phyloP scores from a whole-genome alignment of 1,140 invertebrate genomes.

The Pristionchus pacificus region DNA sequence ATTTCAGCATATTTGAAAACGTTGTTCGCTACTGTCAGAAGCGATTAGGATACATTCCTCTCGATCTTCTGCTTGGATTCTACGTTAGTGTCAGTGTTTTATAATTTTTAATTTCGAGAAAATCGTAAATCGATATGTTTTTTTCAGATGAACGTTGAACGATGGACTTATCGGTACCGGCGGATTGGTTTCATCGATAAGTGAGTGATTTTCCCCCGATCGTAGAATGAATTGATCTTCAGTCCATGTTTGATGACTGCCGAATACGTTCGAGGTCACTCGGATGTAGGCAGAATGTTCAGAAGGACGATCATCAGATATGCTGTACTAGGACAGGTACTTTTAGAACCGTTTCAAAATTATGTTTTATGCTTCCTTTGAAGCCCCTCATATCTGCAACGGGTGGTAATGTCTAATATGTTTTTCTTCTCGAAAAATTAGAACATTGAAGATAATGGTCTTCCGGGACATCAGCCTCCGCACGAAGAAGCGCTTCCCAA shows the following conservation, averaged over 20 bases:
- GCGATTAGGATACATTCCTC: constrained; percentile 19
- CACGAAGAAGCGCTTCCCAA: constrained; percentile 49
- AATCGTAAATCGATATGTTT: no score
- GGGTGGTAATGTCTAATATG: no score
- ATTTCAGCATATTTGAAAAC: constrained; percentile 21
- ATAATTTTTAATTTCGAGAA: no score
- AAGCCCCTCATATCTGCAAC: no score
- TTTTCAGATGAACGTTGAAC: constrained; percentile 10
- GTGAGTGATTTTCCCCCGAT: constrained; percentile 8
- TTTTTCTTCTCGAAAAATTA: no score
- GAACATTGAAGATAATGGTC: constrained; percentile 27
- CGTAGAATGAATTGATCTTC: neutral
- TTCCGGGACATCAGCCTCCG: constrained; percentile 52
- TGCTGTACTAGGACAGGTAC: constrained; percentile 21
- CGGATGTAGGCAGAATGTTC: constrained; percentile 18
- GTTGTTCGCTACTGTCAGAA: constrained; percentile 22
- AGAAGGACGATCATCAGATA: constrained; percentile 23
- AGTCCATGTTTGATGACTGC: constrained; percentile 27
- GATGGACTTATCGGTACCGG: constrained; percentile 28
- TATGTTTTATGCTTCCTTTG: neutral
- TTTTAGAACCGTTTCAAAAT: neutral
- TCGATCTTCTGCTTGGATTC: constrained; percentile 26
- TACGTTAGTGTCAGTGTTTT: constrained; percentile 19
- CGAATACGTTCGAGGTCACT: constrained; percentile 15
- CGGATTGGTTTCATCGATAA: constrained; percentile 32